Base-by-base conservation (phyloP, 2,888 invertebrate species). In the Ashinkailepas kermadecensis region DNA sequence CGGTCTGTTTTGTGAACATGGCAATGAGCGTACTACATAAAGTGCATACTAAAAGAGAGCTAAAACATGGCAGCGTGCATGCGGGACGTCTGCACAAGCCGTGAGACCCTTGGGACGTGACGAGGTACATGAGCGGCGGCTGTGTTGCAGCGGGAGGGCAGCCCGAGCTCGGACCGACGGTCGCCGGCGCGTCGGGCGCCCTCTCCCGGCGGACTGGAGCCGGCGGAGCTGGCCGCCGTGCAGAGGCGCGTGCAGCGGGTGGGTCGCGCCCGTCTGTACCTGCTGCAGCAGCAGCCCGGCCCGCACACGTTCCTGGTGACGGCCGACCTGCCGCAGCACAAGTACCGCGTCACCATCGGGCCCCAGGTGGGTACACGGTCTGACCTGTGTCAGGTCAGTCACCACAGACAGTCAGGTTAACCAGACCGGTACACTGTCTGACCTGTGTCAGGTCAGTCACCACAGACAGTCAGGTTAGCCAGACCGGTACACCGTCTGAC, bases 291-390 rank as follows among this genome's bases (percentile, higher is more conserved):
- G 62, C 88, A 88, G 85, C 87, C 86, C 81, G 88, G 88, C 79
- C 89, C 88, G 59, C 87, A 88, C 85, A 88, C 88, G 25, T 88
- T 89, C 85, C 86, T 87, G 59, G 88, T 89, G 81, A 86, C 85
- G 23, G 88, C 88, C 56, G 88, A 88, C 84, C 88, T 87, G 13
- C 88, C 88, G 21, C 83, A 84, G n/a, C 88, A 88, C 85, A 88
- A 88, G 84, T 88, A 87, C 85, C 86, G 86, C 82, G 88, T 89
- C 82, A 87, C 88, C 84, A 88, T 89, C 84, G 89, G 89, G 59
- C 87, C 88, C 62, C 88, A 88, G 87, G 88, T 88, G 83, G 80
- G 84, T 70, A 4, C 39, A 39, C 39, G 2, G 39, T 39, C 39
- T 39, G 39, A 39, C 39, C 39, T 4, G 39, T 39, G 39, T 39